Base-by-base conservation (phyloP, 2,797 vertebrate species). In the Natrix natrix region DNA sequence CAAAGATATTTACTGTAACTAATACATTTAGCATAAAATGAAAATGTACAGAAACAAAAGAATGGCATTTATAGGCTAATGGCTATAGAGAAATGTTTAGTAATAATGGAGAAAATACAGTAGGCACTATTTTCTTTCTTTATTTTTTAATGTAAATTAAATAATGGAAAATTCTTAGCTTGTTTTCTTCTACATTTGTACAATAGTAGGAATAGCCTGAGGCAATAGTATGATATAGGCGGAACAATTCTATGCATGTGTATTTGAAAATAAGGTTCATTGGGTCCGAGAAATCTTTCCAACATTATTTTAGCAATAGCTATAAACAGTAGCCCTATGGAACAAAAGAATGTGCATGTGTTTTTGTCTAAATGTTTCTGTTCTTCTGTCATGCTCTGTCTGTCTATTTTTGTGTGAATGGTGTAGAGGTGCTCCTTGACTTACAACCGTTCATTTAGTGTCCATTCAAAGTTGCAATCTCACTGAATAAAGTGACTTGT, bases 1-100 rank as follows among this genome's bases (percentile, higher is more conserved):
- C 87, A 91, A 61, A 66, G 69, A 60, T 89, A 37, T 86, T 93
- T 61, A 48, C 89, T 93, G n/a, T 63, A 89, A 91, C 66, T 86
- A 89, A 91, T 69, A 56, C 74, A 91, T 86, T 93, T 66, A 26
- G 3, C 17, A 56, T 63, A 91, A 86, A 91, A 93, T 91, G 28
- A 52, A 89, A 91, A 63, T 86, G 48, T 60, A 66, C 87, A 86
- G 93, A 91, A 93, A 59, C 90, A 83, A 86, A 89, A 89, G 22
- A 89, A 91, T 86, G 52, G 11, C 69, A 91, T 86, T 91, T 54
- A 91, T 24, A 91, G 89, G 52, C 66, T 93, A 89, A 89, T 89
- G 86, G 86, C 24, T 93, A 48, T 86, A 93, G n/a, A 74, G 43
- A 11, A 93, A 61, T 69, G 57, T 91, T 89, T 57, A 86, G 48